These are phyloP conservation scores for Anticlea derivata DNA, from an alignment of 2,888 invertebrate genomes.

Conservation along the genomic window DNA sequence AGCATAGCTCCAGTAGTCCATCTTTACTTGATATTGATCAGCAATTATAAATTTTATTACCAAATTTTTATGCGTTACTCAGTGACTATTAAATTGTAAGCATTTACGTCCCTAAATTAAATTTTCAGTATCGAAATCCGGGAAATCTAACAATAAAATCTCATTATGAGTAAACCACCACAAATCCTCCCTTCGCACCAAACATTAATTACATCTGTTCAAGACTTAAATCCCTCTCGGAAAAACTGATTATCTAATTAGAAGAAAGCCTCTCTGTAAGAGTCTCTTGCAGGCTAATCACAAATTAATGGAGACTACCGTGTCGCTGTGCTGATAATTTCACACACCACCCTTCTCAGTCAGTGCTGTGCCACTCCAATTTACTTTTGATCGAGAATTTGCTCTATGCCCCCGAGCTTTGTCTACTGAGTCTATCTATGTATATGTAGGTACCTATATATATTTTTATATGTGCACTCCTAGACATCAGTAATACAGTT, in stretches of 20 bases:
- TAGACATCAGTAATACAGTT: too few species aligned
- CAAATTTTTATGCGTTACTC: too few species aligned
- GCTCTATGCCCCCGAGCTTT: neutral
- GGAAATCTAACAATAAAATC: conserved; percentile 24
- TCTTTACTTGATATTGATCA: too few species aligned
- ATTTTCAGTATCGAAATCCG: conserved; percentile 11
- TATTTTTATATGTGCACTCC: too few species aligned
- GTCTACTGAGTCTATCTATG: neutral
- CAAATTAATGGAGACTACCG: conserved; percentile 75
- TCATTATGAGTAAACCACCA: conserved; percentile 30
- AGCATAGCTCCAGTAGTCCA: too few species aligned
- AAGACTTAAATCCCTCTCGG: conserved; percentile 58
- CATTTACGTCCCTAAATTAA: neutral
- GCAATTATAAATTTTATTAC: too few species aligned
- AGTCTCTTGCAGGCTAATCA: conserved; percentile 78
- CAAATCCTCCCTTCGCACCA: conserved; percentile 33
- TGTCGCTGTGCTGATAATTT: conserved; percentile 25
- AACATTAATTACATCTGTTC: conserved; percentile 58
- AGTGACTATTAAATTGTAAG: too few species aligned
- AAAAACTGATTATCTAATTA: conserved; percentile 79
- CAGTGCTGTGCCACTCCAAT: conserved; percentile 2
- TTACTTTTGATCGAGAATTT: neutral
- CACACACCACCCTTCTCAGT: conserved; percentile 27
- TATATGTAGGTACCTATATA: too few species aligned
- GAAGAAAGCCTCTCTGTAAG: conserved; percentile 70